Evolutionary conservation across 2,888 invertebrate genomes (phyloP).

Genomic region (Calameuta filiformis): DNA sequence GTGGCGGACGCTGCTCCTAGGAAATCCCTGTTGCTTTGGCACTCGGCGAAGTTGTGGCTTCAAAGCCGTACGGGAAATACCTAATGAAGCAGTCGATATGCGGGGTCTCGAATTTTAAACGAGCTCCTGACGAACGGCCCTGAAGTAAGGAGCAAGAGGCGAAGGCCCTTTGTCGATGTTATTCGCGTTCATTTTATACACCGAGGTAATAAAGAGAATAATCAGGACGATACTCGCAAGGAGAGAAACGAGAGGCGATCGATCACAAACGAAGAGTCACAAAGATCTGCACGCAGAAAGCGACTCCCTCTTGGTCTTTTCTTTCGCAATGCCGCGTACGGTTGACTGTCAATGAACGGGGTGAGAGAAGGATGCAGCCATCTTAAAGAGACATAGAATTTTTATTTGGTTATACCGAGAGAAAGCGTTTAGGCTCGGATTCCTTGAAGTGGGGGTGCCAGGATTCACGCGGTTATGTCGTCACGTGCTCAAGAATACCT

Average conservation of each 20-base stretch:
- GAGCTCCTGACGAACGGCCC: conserved; percentile 3
- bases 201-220: not conserved
- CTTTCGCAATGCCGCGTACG: not conserved
- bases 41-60: not conserved
- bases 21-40: conserved; percentile 1
- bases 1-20: not conserved
- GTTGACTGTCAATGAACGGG: not conserved
- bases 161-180: not conserved
- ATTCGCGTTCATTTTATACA: not conserved
- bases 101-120: conserved; percentile 18
- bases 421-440: not conserved
- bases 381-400: not conserved
- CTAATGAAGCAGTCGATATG: conserved; percentile 22
- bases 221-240: not conserved
- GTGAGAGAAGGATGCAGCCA: not conserved
- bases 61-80: conserved; percentile 16
- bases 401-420: not conserved
- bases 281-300: not conserved
- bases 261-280: not conserved
- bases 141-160: not conserved
- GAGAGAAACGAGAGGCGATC: not conserved
- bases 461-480: conserved; percentile 41
- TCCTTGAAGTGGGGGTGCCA: not conserved
- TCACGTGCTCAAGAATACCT: conserved; percentile 85
- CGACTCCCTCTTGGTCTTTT: not conserved